Evolutionary conservation across 2,113 vertebrate genomes (phyloP).

Genomic region (Todiramphus chloris): DNA sequence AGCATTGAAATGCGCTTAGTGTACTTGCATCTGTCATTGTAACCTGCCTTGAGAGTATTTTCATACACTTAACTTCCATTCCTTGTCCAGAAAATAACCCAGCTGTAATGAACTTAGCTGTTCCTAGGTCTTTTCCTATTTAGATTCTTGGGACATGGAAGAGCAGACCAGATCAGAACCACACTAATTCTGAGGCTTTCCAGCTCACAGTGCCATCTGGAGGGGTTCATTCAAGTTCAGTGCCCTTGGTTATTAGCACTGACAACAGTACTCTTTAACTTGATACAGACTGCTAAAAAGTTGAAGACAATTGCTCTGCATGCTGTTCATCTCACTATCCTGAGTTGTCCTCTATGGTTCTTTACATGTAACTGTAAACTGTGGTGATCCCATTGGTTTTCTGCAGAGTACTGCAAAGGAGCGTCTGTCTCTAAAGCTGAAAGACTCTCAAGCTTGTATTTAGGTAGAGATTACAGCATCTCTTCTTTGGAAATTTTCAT

Average conservation of each 20-base stretch:
- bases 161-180: slow-evolving; percentile 37
- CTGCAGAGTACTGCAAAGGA: background rate
- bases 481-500: background rate
- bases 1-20: background rate
- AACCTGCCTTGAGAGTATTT: background rate
- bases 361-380: background rate
- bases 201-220: slow-evolving; percentile 59
- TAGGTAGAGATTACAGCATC: background rate
- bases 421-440: background rate
- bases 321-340: background rate
- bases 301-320: background rate
- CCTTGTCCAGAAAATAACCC: slow-evolving; percentile 4
- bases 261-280: background rate
- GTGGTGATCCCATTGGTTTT: background rate
- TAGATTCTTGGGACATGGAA: slow-evolving; percentile 24
- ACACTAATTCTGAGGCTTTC: slow-evolving; percentile 56
- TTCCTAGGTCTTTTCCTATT: slow-evolving; percentile 28
- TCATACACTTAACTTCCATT: background rate
- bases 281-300: slow-evolving; percentile 17
- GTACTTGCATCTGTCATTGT: background rate
- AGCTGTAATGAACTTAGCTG: slow-evolving; percentile 52
- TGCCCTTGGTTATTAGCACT: slow-evolving; percentile 17
- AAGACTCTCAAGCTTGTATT: background rate
- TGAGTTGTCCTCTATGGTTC: background rate
- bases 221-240: slow-evolving; percentile 64